Evolutionary conservation across 2,113 vertebrate genomes (phyloP).

Genomic region (Melierax canorus): DNA sequence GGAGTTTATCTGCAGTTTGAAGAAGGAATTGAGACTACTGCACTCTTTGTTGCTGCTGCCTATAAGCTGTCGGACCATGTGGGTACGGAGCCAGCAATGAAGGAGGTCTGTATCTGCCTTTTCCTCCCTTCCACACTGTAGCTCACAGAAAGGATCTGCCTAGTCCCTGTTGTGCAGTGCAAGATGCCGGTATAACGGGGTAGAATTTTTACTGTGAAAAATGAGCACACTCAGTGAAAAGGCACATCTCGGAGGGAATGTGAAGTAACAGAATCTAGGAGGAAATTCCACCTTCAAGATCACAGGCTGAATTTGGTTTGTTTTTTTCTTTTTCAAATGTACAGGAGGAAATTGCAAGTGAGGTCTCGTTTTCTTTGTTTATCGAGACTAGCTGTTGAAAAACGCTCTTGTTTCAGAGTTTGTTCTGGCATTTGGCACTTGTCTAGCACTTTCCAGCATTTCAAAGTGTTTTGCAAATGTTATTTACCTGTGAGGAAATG

Average conservation of each 20-base stretch:
- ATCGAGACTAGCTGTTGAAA: background rate
- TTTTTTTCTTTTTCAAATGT: background rate
- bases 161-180: background rate
- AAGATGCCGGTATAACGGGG: background rate
- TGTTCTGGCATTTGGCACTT: background rate
- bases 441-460: background rate
- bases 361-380: background rate
- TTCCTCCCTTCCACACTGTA: background rate
- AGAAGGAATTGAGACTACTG: slow-evolving; percentile 94
- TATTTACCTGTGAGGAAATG: background rate
- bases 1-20: slow-evolving; percentile 97
- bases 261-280: background rate
- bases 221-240: background rate
- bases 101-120: slow-evolving; percentile 79
- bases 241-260: background rate
- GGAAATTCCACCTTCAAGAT: background rate
- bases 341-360: background rate
- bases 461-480: background rate
- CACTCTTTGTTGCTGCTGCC: slow-evolving; percentile 90
- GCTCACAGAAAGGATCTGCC: background rate
- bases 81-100: slow-evolving; percentile 90
- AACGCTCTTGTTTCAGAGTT: background rate
- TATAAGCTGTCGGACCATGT: slow-evolving; percentile 93
- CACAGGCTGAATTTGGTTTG: background rate
- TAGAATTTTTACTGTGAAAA: background rate